Conservation (phyloP, 1,140 invertebrate species). For the Pseudomyrmex concolor region DNA sequence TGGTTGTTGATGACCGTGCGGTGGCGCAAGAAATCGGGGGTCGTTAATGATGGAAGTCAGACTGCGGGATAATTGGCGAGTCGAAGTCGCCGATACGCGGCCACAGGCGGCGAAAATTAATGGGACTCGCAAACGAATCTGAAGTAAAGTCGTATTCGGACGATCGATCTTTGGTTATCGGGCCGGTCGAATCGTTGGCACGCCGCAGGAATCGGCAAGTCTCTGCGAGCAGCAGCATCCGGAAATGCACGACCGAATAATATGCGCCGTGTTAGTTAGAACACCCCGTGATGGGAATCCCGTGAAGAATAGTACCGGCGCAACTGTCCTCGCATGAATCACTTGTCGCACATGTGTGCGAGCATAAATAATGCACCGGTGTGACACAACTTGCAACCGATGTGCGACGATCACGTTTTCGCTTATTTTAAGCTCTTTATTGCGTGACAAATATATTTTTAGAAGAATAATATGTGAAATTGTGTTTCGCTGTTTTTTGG, state of each 20-base stretch:
- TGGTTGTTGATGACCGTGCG: slow-evolving; percentile 42
- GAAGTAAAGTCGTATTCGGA: slow-evolving; percentile 32
- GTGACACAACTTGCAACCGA: neutral
- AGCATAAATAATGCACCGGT: slow-evolving; percentile 39
- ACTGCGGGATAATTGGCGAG: slow-evolving; percentile 48
- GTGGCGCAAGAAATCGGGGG: slow-evolving; percentile 38
- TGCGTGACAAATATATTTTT: neutral
- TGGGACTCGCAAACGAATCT: slow-evolving; percentile 40
- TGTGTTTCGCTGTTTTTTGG: neutral
- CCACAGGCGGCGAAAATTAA: slow-evolving; percentile 36
- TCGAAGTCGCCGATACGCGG: slow-evolving; percentile 43
- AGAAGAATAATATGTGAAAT: neutral
- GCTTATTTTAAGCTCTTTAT: neutral
- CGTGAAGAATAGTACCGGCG: too few relatives aligned
- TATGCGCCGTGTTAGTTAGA: neutral
- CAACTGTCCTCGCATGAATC: slow-evolving; percentile 27
- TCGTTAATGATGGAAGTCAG: slow-evolving; percentile 54
- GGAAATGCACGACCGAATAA: neutral
- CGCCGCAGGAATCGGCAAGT: slow-evolving; percentile 43
- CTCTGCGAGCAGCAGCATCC: slow-evolving; percentile 5
- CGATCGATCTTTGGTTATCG: slow-evolving; percentile 55
- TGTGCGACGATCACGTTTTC: slow-evolving; percentile 15
- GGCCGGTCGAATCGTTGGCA: slow-evolving; percentile 22
- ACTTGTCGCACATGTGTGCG: slow-evolving; percentile 13
- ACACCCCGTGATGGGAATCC: neutral